Evolutionary conservation across 2,888 invertebrate genomes (phyloP), one percentile per base, ranked within the genome.

Genomic region (Leuctra nigra): DNA sequence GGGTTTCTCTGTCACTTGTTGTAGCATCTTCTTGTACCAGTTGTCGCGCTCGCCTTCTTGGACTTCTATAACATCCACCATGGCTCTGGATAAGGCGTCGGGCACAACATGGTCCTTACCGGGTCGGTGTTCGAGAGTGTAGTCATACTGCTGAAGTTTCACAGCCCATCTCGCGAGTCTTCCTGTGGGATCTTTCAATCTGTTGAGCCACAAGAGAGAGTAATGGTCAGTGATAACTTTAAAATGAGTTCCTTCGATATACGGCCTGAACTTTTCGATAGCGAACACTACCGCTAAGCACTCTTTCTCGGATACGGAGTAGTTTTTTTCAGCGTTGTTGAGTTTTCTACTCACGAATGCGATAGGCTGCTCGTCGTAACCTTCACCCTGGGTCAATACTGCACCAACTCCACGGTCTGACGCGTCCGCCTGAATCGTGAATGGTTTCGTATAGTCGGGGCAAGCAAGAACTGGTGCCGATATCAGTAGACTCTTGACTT

Each of bases 161-260:
- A 64, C 46, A 3, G 62, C 59, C 65, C 65, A 66, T 2, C 65
- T 16, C 1, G 64, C 63, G 36, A 66, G 18, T 7, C 62, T 47
- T 7, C 64, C 63, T 0, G 48, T 47, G 0, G 65, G 65, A 24
- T 63, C 57, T 6, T 66, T 62, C 3, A 63, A 25, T 14, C 48
- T 61, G 20, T 58, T 59, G 2, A 65, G 38, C 66, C 64, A 66
- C 0, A 55, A 25, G 0, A 66, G 52, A 24, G 61, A 63, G n/a
- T 55, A 29, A n/a, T 66, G 62, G 25, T 67, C 64, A 0, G 65
- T 67, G 0, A 66, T 59, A 0, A 66, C 65, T 1, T 47, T 63
- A 39, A 67, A 68, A 1, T 55, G 50, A 4, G 57, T 53, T 0
- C 65, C 66, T 38, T 66, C 64, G 0, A 66, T 7, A 47, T 66